A percentile compares a stretch with the other conserved stretches of the same genome.
phyloP scores from a whole-genome alignment of 92 coral and sea anemone species.

The Zoanthus sociatus region DNA sequence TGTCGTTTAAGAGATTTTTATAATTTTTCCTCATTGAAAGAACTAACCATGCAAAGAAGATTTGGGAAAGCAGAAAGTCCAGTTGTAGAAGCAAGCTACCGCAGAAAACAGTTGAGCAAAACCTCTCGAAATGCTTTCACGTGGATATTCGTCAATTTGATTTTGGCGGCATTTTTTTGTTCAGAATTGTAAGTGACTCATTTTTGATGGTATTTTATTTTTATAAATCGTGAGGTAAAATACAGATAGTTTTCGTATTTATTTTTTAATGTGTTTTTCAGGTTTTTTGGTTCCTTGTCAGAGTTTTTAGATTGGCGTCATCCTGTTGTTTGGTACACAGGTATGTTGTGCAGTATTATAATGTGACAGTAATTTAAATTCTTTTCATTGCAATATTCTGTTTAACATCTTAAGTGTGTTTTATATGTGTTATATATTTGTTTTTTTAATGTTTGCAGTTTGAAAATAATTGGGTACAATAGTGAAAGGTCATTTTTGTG shows the following conservation, averaged over 20 bases:
- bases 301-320: conserved; percentile 78
- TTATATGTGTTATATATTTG: too few species aligned
- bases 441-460: too few species aligned
- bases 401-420: too few species aligned
- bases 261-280: conserved; percentile 27
- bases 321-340: conserved; percentile 86
- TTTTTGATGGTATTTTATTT: neutral
- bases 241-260: neutral
- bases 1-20: neutral
- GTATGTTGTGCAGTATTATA: conserved; percentile 15
- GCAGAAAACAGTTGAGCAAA: conserved; percentile 74
- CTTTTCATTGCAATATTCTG: too few species aligned
- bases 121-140: conserved; percentile 86
- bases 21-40: neutral
- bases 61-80: conserved; percentile 78
- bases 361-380: too few species aligned
- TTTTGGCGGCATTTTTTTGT: conserved; percentile 74
- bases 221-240: too few species aligned
- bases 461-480: too few species aligned
- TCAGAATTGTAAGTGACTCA: conserved; percentile 81
- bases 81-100: conserved; percentile 71
- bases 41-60: conserved; percentile 68
- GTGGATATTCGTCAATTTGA: conserved; percentile 86
- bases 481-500: too few species aligned
- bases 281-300: conserved; percentile 81